A percentile compares a stretch with the other conserved stretches of the same genome.
Conservation (phyloP, 1,140 invertebrate species). For the Sarcophaga peregrina region DNA sequence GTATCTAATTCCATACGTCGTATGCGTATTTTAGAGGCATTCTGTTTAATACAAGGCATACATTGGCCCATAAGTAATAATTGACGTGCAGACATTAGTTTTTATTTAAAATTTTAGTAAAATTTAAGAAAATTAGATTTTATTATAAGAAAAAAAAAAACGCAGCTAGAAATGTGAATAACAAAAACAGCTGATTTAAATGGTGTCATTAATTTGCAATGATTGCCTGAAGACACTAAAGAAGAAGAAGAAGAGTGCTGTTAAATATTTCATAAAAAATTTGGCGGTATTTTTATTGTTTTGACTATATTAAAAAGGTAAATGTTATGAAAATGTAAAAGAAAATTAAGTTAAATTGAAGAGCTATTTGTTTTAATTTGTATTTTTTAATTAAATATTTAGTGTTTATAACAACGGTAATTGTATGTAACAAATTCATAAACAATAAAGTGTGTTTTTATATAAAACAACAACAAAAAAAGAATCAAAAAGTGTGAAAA, state of each 20-base stretch:
- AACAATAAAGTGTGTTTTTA: too few species aligned
- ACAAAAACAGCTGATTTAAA: neutral
- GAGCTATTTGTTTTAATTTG: too few species aligned
- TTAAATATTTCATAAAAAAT: neutral
- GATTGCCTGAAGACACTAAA: neutral
- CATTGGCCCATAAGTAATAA: slow-evolving; percentile 75
- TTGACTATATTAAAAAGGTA: neutral
- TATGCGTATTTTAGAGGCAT: slow-evolving; percentile 80
- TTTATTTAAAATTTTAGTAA: slow-evolving; percentile 24
- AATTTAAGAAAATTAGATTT: neutral
- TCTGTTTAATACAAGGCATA: slow-evolving; percentile 77
- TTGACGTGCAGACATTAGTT: slow-evolving; percentile 51
- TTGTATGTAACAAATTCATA: too few species aligned
- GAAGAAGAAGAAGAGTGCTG: neutral
- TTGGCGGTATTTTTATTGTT: neutral
- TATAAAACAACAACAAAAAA: too few species aligned
- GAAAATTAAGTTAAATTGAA: too few species aligned
- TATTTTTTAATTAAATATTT: too few species aligned
- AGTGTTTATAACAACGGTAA: too few species aligned
- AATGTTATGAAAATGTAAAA: too few species aligned
- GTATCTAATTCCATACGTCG: slow-evolving; percentile 76
- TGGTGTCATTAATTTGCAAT: neutral
- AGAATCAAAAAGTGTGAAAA: too few species aligned
- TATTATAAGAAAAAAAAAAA: neutral
- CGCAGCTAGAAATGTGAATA: neutral